Evolutionary conservation across 2,888 invertebrate genomes (phyloP).

Genomic region (Cryptocheilus praepositus): DNA sequence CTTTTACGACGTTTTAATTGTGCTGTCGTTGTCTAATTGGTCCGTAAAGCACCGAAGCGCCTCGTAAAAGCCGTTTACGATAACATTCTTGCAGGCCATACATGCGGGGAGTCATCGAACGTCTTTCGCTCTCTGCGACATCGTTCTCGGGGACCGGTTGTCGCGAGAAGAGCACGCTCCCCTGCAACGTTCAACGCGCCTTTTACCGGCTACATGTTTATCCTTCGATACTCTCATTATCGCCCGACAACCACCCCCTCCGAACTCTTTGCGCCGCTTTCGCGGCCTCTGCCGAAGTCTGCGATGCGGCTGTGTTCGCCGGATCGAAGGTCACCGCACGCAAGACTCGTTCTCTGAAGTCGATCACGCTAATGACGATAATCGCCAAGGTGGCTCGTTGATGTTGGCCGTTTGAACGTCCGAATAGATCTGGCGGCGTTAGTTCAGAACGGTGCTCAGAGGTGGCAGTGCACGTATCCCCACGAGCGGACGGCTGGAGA

Average conservation of each 20-base stretch:
- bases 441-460: conserved; percentile 74
- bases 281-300: background rate
- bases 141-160: conserved; percentile 6
- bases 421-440: conserved; percentile 75
- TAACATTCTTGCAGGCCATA: conserved; percentile 48
- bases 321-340: conserved; percentile 27
- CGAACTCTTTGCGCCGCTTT: background rate
- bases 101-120: background rate
- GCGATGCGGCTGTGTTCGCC: conserved; percentile 15
- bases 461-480: conserved; percentile 73
- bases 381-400: conserved; percentile 65
- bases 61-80: conserved; percentile 69
- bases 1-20: conserved; percentile 73
- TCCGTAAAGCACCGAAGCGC: conserved; percentile 64
- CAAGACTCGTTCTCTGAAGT: conserved; percentile 31
- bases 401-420: conserved; percentile 78
- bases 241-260: background rate
- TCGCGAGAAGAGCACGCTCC: background rate
- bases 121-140: background rate
- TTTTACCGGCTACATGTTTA: background rate
- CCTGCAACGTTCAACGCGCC: background rate
- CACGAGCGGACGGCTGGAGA: conserved; percentile 9
- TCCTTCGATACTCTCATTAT: conserved; percentile 4
- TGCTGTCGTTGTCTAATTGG: conserved; percentile 68
- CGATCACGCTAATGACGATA: conserved; percentile 54